phyloP scores from a whole-genome alignment of 1,140 invertebrate species.

The Cotesia glomerata region DNA sequence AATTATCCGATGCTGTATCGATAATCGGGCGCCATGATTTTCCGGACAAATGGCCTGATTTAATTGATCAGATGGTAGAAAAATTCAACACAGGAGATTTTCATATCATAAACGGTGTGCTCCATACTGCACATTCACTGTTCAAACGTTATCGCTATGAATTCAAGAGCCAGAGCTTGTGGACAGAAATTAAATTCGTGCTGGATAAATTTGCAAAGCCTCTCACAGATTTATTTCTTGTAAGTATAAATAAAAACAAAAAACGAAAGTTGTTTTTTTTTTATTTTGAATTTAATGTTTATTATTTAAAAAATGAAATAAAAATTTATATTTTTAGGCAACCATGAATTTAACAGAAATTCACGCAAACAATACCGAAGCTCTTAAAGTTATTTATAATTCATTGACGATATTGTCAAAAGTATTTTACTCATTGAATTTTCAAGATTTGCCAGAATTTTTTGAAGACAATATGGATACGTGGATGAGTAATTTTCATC shows the following conservation, averaged over 20 bases:
- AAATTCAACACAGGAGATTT: conserved; percentile 92
- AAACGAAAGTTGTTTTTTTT: conserved; percentile 25
- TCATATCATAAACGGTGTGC: conserved; percentile 92
- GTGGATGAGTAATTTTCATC: conserved; percentile 93
- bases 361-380: conserved; percentile 80
- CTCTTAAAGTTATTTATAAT: conserved; percentile 87
- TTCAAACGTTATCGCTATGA: conserved; percentile 96
- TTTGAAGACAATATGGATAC: conserved; percentile 96
- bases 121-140: conserved; percentile 93
- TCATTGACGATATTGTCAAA: conserved; percentile 91
- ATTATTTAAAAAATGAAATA: conserved; percentile 10
- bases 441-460: conserved; percentile 96
- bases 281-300: neutral
- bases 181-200: conserved; percentile 97
- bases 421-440: conserved; percentile 96
- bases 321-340: conserved; percentile 66
- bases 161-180: conserved; percentile 92
- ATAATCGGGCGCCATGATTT: conserved; percentile 95
- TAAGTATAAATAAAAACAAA: conserved; percentile 59
- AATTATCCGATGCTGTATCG: conserved; percentile 94
- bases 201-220: conserved; percentile 92
- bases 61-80: conserved; percentile 90
- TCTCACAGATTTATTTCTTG: conserved; percentile 88
- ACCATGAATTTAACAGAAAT: conserved; percentile 83
- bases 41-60: conserved; percentile 90